Conservation (phyloP, 2,888 invertebrate species). For the Meganola albula region DNA sequence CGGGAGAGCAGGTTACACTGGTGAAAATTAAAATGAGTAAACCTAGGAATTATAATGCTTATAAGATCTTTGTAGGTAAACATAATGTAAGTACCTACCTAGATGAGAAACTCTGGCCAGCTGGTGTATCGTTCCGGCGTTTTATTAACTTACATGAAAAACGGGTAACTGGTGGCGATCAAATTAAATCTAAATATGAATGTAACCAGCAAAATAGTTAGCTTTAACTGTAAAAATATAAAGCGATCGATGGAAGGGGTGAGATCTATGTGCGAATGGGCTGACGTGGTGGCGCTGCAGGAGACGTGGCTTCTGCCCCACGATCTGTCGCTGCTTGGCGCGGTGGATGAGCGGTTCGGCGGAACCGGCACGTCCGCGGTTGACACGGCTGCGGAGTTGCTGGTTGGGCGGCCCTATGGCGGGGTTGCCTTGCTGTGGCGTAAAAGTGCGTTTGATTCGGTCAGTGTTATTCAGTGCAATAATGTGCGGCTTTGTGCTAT, state of each 20-base stretch:
- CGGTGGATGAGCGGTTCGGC: conserved; percentile 1
- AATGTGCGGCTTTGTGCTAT: conserved; percentile 2
- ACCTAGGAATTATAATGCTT: conserved; percentile 13
- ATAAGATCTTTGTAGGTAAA: conserved; percentile 19
- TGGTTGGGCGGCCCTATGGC: conserved; percentile 2
- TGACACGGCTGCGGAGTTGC: conserved; percentile 1
- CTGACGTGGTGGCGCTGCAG: neutral
- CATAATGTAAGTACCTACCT: conserved; percentile 13
- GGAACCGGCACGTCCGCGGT: conserved; percentile 6
- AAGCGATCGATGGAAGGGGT: conserved; percentile 1
- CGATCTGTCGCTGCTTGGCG: conserved; percentile 1
- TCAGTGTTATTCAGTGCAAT: conserved; percentile 1
- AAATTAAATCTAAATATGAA: no score
- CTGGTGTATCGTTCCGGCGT: conserved; percentile 17
- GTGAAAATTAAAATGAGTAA: conserved; percentile 19
- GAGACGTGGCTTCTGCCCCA: conserved; percentile 3
- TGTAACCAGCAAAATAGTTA: neutral
- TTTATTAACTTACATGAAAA: conserved; percentile 16
- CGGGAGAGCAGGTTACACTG: conserved; percentile 9
- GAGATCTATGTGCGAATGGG: neutral
- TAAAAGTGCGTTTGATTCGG: conserved; percentile 1
- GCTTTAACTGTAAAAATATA: conserved; percentile 3
- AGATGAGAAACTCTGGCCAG: conserved; percentile 21
- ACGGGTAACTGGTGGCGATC: no score
- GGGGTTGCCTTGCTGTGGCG: conserved; percentile 6